A percentile compares a stretch with the other conserved stretches of the same genome.
Conservation (phyloP, 2,797 vertebrate genomes). For the Streptopelia turtur region DNA sequence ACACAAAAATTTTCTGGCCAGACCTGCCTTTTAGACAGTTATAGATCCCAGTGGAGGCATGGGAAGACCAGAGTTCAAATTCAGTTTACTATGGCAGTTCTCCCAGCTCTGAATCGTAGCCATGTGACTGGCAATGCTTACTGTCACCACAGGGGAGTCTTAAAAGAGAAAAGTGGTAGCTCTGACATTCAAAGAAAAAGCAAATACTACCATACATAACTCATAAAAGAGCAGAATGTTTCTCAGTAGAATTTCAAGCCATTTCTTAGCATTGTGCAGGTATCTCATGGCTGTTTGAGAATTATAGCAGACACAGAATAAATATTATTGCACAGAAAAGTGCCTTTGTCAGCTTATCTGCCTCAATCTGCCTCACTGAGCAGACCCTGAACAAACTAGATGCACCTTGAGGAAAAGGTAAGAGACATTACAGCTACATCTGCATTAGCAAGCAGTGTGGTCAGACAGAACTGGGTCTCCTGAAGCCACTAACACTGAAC, state of each 20-base stretch:
- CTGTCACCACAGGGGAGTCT: constrained; percentile 72
- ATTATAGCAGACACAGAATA: not conserved
- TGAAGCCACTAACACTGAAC: not conserved
- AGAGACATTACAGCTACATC: not conserved
- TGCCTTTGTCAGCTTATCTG: not conserved
- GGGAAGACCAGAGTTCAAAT: constrained; percentile 74
- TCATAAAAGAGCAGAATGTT: not conserved
- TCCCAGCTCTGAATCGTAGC: constrained; percentile 72
- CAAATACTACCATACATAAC: constrained; percentile 50
- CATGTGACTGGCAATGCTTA: constrained; percentile 73
- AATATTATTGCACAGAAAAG: not conserved
- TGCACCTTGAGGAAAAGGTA: not conserved
- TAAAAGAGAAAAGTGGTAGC: constrained; percentile 69
- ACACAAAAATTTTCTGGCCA: constrained; percentile 67
- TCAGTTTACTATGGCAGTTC: constrained; percentile 73
- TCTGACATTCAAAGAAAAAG: constrained; percentile 58
- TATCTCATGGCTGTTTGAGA: not conserved
- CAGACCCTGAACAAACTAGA: not conserved
- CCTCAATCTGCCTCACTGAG: not conserved
- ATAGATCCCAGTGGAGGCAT: constrained; percentile 71
- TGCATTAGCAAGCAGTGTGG: not conserved
- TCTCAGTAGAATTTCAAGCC: not conserved
- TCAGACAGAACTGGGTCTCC: not conserved
- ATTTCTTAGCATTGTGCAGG: not conserved
- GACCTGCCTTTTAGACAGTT: constrained; percentile 71